phyloP scores from a whole-genome alignment of 2,113 vertebrate genomes.

The Mus spicilegus region DNA sequence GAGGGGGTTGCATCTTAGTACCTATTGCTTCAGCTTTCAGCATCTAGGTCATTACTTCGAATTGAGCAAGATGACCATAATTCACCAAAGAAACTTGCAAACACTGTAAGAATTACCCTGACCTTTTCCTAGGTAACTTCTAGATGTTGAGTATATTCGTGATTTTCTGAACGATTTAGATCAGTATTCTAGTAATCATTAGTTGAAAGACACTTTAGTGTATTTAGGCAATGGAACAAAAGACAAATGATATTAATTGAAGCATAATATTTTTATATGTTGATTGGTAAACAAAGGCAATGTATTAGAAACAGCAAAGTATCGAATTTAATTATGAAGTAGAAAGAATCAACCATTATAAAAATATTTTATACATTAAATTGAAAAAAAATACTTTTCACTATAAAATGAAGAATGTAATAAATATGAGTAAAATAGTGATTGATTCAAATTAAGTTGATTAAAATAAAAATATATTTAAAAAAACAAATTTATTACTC shows the following conservation, averaged over 20 bases:
- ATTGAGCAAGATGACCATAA: background rate
- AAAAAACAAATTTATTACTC: background rate
- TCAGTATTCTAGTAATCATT: background rate
- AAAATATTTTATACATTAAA: background rate
- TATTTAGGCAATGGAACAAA: background rate
- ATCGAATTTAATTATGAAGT: background rate
- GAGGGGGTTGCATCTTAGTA: too few species aligned
- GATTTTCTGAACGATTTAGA: background rate
- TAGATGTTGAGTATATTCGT: background rate
- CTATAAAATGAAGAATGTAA: background rate
- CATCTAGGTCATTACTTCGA: background rate
- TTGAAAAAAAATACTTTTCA: background rate
- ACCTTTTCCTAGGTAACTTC: background rate
- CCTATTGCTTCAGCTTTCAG: fast-evolving
- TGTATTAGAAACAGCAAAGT: background rate
- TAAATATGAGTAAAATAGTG: background rate
- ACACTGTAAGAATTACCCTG: background rate
- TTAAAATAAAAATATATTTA: background rate
- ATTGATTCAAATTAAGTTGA: background rate
- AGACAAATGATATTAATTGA: background rate
- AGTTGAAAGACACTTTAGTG: background rate
- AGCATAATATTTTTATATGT: background rate
- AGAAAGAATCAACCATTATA: background rate
- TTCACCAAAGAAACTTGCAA: background rate
- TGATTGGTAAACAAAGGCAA: background rate